phyloP scores from a whole-genome alignment of 2,888 invertebrate genomes.

The Andrena hattorfiana region DNA sequence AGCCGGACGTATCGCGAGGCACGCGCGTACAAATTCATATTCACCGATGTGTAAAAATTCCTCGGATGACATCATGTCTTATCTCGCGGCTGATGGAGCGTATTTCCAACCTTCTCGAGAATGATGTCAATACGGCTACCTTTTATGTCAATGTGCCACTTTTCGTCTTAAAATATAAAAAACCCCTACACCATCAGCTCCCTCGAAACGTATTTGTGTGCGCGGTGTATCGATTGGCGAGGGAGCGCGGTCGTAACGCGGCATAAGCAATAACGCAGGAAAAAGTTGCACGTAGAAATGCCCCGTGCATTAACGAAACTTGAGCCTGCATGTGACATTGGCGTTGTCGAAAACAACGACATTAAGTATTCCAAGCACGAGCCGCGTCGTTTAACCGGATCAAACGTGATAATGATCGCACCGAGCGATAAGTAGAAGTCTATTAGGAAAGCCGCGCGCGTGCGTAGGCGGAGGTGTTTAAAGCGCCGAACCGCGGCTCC shows the following conservation, averaged over 20 bases:
- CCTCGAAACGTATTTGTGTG: no score
- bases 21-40: conserved; percentile 15
- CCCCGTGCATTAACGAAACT: not conserved
- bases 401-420: conserved; percentile 72
- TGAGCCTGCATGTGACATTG: not conserved
- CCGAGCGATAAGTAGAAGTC: conserved; percentile 58
- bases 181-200: not conserved
- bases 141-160: conserved; percentile 16
- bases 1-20: not conserved
- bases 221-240: no score
- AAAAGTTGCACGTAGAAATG: not conserved
- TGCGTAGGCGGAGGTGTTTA: conserved; percentile 46
- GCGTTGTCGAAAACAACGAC: conserved; percentile 14
- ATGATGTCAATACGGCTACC: conserved; percentile 45
- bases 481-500: conserved; percentile 5
- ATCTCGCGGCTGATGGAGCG: conserved; percentile 6
- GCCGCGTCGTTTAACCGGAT: conserved; percentile 73
- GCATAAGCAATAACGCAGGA: no score
- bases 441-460: conserved; percentile 53
- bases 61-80: conserved; percentile 46
- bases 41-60: conserved; percentile 34
- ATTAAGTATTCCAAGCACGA: conserved; percentile 70
- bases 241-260: not conserved
- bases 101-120: conserved; percentile 32
- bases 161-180: not conserved